Conservation (phyloP, 35 echinoderm and acorn worm species). For the Ophiothrix spiculata region DNA sequence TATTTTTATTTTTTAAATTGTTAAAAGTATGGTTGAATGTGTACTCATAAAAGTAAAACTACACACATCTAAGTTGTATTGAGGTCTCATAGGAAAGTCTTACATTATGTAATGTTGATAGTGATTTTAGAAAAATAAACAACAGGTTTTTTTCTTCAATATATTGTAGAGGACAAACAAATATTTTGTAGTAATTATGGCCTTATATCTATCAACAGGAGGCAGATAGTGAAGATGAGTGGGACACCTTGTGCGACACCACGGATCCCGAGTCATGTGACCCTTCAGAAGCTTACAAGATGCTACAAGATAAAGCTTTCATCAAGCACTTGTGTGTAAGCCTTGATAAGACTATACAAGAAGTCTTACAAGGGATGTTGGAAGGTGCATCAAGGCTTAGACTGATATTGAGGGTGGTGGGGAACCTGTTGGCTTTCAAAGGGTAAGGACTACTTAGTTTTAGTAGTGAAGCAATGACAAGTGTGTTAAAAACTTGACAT, state of each 20-base stretch:
- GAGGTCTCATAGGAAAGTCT: no score
- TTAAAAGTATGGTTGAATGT: no score
- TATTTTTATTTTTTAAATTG: no score
- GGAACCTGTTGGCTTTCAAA: constrained; percentile 67
- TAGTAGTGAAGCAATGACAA: constrained; percentile 31
- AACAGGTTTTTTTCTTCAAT: neutral
- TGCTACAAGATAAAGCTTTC: constrained; percentile 61
- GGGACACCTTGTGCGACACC: constrained; percentile 94
- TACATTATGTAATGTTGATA: no score
- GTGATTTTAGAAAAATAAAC: no score
- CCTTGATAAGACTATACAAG: constrained; percentile 52
- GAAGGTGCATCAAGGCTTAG: constrained; percentile 87
- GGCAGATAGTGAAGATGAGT: constrained; percentile 95
- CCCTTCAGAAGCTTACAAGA: constrained; percentile 34
- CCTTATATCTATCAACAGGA: constrained; percentile 52
- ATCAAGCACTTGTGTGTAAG: constrained; percentile 41
- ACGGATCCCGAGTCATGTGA: constrained; percentile 70
- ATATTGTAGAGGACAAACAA: neutral
- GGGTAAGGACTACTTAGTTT: constrained; percentile 58
- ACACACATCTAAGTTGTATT: no score
- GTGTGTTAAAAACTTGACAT: constrained; percentile 67
- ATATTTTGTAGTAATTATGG: no score
- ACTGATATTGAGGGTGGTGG: constrained; percentile 64
- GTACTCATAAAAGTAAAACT: no score
- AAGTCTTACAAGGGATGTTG: constrained; percentile 91